Percentiles rank a stretch among this genome's conserved stretches.
These are phyloP conservation scores for Elaphurus davidianus DNA, from an alignment of 2,113 vertebrate genomes.

Conservation along the genomic window DNA sequence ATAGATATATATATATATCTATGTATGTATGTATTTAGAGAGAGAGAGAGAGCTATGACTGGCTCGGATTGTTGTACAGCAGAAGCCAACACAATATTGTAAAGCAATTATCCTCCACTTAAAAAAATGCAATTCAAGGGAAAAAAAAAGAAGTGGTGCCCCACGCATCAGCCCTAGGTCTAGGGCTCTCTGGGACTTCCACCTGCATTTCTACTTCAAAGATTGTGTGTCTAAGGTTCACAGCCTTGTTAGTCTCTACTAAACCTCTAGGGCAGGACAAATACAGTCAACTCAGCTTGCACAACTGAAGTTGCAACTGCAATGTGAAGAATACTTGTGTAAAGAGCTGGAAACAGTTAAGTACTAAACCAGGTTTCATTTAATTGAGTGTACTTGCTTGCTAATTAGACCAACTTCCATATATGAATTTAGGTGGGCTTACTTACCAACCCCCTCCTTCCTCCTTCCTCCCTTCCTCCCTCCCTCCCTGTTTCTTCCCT, in stretches of 20 bases:
- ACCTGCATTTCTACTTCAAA: not conserved
- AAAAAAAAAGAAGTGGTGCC: not conserved
- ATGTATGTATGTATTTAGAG: too few species aligned
- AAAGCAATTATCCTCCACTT: not conserved
- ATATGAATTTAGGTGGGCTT: not conserved
- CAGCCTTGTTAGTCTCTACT: not conserved
- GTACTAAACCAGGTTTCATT: not conserved
- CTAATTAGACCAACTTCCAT: not conserved
- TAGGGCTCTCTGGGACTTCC: not conserved
- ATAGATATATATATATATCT: not conserved
- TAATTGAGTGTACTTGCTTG: not conserved
- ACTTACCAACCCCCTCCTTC: not conserved
- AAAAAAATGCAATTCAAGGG: not conserved
- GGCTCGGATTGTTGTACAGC: not conserved
- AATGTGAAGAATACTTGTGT: not conserved
- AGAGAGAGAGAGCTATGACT: not conserved
- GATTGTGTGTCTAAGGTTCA: not conserved
- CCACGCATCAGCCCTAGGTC: not conserved
- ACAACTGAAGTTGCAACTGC: not conserved
- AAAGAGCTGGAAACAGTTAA: not conserved
- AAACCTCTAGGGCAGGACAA: not conserved
- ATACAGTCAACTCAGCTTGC: not conserved
- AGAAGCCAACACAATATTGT: not conserved
- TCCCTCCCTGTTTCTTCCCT: not conserved
- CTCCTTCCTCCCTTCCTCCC: not conserved